Conservation (phyloP, 2,113 vertebrate genomes). For the Cettia cetti region DNA sequence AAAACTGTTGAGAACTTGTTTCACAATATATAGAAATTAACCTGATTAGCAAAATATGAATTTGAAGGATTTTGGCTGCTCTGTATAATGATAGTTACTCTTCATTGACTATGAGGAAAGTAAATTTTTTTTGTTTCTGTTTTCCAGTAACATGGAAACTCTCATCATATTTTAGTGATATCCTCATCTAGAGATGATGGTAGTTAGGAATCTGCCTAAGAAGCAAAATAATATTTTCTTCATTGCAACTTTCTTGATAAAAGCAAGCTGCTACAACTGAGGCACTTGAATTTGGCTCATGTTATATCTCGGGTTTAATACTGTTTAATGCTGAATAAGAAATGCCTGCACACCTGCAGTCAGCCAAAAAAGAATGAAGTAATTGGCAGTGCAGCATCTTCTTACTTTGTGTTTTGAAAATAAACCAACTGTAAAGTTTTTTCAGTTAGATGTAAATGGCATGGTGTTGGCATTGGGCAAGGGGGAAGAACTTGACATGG, state of each 20-base stretch:
- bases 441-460: background rate
- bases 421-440: background rate
- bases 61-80: background rate
- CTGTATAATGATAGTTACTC: background rate
- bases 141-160: background rate
- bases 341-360: background rate
- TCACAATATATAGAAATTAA: background rate
- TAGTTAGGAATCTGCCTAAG: background rate
- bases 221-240: background rate
- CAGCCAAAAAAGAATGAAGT: background rate
- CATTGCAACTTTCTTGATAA: background rate
- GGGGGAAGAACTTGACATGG: background rate
- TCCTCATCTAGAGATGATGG: background rate
- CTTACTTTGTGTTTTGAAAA: background rate
- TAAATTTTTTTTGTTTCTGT: background rate
- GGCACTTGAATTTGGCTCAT: background rate
- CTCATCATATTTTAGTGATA: background rate
- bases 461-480: background rate
- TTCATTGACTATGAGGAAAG: background rate
- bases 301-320: background rate
- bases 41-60: background rate
- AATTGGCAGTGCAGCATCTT: background rate
- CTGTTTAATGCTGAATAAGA: background rate
- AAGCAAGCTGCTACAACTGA: background rate
- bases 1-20: background rate